These are phyloP conservation scores for Tenrec ecaudatus DNA, from an alignment of 2,113 vertebrate species.

Conservation along the genomic window DNA sequence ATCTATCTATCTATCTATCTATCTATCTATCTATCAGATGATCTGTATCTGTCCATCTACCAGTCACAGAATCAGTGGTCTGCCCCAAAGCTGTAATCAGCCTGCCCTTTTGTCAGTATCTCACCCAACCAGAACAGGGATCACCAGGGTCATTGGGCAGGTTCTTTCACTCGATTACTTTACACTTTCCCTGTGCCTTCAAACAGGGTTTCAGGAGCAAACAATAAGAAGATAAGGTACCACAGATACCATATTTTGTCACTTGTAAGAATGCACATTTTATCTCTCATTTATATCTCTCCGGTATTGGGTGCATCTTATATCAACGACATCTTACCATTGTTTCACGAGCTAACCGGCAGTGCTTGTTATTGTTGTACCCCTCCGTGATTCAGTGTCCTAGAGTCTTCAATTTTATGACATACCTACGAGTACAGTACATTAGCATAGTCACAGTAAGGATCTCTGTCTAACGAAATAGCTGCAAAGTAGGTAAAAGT, in stretches of 20 bases:
- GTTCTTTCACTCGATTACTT: background rate
- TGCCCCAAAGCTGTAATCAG: background rate
- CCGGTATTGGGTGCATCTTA: background rate
- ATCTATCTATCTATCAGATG: background rate
- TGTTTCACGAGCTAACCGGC: background rate
- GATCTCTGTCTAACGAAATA: background rate
- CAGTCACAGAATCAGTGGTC: too few relatives aligned
- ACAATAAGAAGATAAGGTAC: background rate
- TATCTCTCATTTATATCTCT: slow-evolving; percentile 32
- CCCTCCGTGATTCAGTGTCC: background rate
- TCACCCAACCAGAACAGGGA: background rate
- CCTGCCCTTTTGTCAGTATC: background rate
- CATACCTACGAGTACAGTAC: background rate
- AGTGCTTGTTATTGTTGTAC: background rate
- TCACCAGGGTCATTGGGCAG: background rate
- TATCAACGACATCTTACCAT: background rate
- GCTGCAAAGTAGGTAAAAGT: slow-evolving; percentile 11
- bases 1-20: background rate
- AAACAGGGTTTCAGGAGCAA: slow-evolving; percentile 7
- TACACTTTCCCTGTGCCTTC: background rate
- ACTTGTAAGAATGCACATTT: background rate
- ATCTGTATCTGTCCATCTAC: too few relatives aligned
- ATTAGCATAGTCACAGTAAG: slow-evolving; percentile 6
- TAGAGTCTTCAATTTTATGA: slow-evolving; percentile 7
- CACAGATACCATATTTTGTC: background rate